phyloP scores from a whole-genome alignment of 2,797 vertebrate species.

The Alosa sapidissima region DNA sequence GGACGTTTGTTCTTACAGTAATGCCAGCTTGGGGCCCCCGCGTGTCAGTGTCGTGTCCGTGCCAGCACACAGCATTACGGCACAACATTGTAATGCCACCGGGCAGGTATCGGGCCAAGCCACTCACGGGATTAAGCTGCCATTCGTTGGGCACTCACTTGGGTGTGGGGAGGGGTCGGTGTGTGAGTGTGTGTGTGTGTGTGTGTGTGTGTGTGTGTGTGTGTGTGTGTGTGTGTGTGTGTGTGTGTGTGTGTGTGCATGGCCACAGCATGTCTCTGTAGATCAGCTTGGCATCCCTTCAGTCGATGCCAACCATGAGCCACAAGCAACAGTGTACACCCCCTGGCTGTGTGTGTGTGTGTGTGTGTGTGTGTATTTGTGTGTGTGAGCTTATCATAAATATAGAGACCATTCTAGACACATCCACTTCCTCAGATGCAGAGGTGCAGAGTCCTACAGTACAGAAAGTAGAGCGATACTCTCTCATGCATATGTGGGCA shows the following conservation, averaged over 20 bases:
- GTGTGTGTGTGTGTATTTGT: not conserved
- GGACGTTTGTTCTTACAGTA: not conserved
- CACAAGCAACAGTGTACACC: conserved; percentile 25
- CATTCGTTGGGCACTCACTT: conserved; percentile 24
- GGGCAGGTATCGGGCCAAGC: conserved; percentile 16
- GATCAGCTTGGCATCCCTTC: conserved; percentile 42
- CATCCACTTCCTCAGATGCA: not conserved
- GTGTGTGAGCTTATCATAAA: not conserved
- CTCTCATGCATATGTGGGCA: not conserved
- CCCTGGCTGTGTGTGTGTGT: conserved; percentile 30
- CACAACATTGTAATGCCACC: not conserved
- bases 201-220: not conserved
- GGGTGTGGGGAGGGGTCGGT: not conserved
- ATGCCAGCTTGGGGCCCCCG: conserved; percentile 12
- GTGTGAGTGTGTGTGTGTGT: too few relatives aligned
- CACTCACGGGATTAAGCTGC: conserved; percentile 36
- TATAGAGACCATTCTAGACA: conserved; percentile 30
- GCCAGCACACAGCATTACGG: not conserved
- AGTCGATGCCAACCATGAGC: conserved; percentile 27
- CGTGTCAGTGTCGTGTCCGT: not conserved
- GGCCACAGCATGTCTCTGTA: conserved; percentile 20
- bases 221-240: not conserved
- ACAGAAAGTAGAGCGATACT: not conserved
- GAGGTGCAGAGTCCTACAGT: not conserved
- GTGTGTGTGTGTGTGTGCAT: conserved; percentile 6